Base-by-base conservation (phyloP, 2,797 vertebrate genomes). In the Limosa lapponica region DNA sequence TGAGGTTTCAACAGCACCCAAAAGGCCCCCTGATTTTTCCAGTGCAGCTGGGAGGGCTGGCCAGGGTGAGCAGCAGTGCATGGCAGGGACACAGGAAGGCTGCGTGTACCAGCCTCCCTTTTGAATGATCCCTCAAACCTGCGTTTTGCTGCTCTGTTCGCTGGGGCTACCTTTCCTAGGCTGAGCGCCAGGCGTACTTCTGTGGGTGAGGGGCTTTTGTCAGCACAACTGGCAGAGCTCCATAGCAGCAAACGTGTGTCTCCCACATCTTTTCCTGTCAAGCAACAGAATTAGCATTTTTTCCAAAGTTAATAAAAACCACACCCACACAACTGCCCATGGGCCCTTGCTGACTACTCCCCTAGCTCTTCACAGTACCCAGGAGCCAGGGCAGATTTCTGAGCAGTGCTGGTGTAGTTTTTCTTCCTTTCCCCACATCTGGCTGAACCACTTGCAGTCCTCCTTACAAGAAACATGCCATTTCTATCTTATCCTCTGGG, bases 381-480 rank as follows among this genome's bases (percentile, higher is more conserved):
- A 41, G 49, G 54, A 67, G n/a, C 65, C 87, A 46, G 1, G 65
- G 24, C 54, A 55, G 44, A 36, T 55, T 70, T 73, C 39, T 61
- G 30, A 27, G n/a, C 62, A 30, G 43, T 11, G 10, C 17, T 62
- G 37, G n/a, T 75, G 15, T 62, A 25, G 32, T 25, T 87, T 92
- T 80, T 48, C 78, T 70, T 91, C 55, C 57, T 61, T 80, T 85
- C 36, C 32, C 43, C 19, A 71, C 49, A 55, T 36, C 86, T 78
- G 46, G 8, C 92, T 89, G 44, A 89, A 89, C 18, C 19, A 92
- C 93, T 89, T 94, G 67, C 90, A 37, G n/a, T 46, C 37, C 16
- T 94, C 64, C 78, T 74, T 61, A 62, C 37, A 43, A 71, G 67
- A 90, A 70, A 67, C 88, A 51, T 77, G 16, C 81, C 14, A 37